These are phyloP conservation scores for Novumbra hubbsi DNA, from an alignment of 2,797 vertebrate species.

Conservation along the genomic window DNA sequence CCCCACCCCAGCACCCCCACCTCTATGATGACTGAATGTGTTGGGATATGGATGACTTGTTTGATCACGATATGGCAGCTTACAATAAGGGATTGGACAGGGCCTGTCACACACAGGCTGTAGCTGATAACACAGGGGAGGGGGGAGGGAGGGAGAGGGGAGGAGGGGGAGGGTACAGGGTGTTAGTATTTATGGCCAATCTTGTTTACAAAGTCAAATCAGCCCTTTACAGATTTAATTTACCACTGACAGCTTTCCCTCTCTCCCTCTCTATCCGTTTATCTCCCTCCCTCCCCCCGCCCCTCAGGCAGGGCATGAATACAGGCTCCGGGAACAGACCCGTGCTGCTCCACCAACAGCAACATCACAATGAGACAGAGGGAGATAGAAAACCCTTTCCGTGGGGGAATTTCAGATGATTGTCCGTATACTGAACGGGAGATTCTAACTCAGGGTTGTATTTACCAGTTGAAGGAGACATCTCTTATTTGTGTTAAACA, in stretches of 20 bases:
- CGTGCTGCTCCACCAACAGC: constrained; percentile 17
- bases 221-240: constrained; percentile 67
- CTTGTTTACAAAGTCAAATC: constrained; percentile 73
- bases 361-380: not conserved
- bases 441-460: constrained; percentile 23
- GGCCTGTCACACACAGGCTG: constrained; percentile 18
- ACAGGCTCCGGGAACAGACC: constrained; percentile 44
- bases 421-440: not conserved
- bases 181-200: constrained; percentile 61
- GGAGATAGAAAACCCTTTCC: not conserved
- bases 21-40: constrained; percentile 31
- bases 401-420: not conserved
- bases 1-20: not conserved
- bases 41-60: constrained; percentile 44
- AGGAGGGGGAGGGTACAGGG: constrained; percentile 25
- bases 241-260: constrained; percentile 51
- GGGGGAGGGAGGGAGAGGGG: constrained; percentile 14
- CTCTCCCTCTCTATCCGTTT: constrained; percentile 32
- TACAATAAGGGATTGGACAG: constrained; percentile 51
- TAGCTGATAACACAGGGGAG: constrained; percentile 7
- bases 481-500: constrained; percentile 57
- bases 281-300: constrained; percentile 23
- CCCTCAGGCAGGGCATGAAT: constrained; percentile 59
- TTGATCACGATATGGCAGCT: constrained; percentile 43
- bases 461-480: constrained; percentile 49